Evolutionary conservation across 2,888 invertebrate species (phyloP).

Genomic region (Lasioglossum pauxillum): DNA sequence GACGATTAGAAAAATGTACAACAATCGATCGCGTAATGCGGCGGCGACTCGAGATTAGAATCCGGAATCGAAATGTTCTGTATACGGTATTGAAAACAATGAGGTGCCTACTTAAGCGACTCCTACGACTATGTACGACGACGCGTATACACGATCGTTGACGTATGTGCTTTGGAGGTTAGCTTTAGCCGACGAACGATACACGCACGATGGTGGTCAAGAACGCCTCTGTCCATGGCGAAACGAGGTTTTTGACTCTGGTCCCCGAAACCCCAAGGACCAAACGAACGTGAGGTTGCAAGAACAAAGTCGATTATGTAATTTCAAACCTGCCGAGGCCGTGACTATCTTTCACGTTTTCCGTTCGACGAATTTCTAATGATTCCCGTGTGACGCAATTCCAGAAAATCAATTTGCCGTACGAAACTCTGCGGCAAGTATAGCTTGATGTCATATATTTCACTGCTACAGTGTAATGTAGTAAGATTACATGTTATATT

Average conservation of each 20-base stretch:
- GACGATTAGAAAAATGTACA: neutral
- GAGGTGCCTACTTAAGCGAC: slow-evolving; percentile 41
- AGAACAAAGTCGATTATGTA: slow-evolving; percentile 21
- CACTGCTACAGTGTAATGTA: neutral
- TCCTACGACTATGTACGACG: slow-evolving; percentile 45
- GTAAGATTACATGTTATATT: neutral
- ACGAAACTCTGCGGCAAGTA: neutral
- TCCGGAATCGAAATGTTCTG: slow-evolving; percentile 34
- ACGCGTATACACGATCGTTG: slow-evolving; percentile 27
- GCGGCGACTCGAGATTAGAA: slow-evolving; percentile 39
- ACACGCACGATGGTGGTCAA: neutral
- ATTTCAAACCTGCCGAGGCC: neutral
- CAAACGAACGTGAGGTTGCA: neutral
- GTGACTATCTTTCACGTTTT: neutral
- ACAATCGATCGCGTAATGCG: slow-evolving; percentile 37
- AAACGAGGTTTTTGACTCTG: slow-evolving; percentile 38
- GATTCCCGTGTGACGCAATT: slow-evolving; percentile 2
- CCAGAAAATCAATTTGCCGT: neutral
- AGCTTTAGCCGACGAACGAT: slow-evolving; percentile 34
- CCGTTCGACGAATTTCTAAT: neutral
- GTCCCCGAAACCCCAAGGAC: slow-evolving; percentile 15
- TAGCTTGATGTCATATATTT: neutral
- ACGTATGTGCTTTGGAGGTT: slow-evolving; percentile 39
- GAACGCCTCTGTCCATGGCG: neutral
- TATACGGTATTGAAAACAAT: slow-evolving; percentile 33